Evolutionary conservation across 2,888 invertebrate species (phyloP).

Genomic region (Stenoptilia bipunctidactyla): DNA sequence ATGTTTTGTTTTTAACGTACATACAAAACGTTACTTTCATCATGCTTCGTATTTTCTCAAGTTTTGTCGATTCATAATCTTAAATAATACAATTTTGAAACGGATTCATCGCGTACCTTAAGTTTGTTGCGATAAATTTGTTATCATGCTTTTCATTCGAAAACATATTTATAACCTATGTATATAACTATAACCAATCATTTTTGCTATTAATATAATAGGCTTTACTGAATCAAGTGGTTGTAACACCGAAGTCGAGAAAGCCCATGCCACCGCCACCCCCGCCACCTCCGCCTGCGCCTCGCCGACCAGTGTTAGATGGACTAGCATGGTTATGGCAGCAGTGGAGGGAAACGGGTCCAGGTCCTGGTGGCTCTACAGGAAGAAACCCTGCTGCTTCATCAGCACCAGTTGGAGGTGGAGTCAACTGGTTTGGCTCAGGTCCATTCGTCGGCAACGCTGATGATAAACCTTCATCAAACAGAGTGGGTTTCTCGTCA

Average conservation of each 20-base stretch:
- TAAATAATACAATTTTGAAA: too few relatives aligned
- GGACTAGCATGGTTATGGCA: constrained; percentile 73
- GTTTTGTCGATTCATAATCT: too few relatives aligned
- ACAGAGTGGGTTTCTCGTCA: constrained; percentile 66
- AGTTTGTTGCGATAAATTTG: too few relatives aligned
- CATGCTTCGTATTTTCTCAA: too few relatives aligned
- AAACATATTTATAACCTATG: too few relatives aligned
- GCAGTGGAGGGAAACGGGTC: constrained; percentile 68
- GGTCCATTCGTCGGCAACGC: constrained; percentile 65
- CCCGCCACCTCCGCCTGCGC: constrained; percentile 45
- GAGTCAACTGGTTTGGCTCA: constrained; percentile 60
- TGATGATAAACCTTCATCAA: constrained; percentile 42
- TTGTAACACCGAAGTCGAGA: constrained; percentile 64
- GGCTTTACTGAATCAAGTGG: constrained; percentile 71
- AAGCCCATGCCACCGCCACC: constrained; percentile 38
- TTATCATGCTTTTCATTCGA: too few relatives aligned
- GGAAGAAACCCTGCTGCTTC: constrained; percentile 34
- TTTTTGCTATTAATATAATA: constrained; percentile 43
- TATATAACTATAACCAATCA: background rate
- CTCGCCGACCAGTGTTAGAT: constrained; percentile 61
- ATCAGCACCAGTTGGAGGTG: constrained; percentile 32
- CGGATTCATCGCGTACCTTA: too few relatives aligned
- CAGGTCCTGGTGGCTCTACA: constrained; percentile 34
- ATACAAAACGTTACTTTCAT: too few relatives aligned
- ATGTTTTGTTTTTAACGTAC: too few relatives aligned